Conservation (phyloP, 2,113 vertebrate genomes). For the Urocitellus parryii region DNA sequence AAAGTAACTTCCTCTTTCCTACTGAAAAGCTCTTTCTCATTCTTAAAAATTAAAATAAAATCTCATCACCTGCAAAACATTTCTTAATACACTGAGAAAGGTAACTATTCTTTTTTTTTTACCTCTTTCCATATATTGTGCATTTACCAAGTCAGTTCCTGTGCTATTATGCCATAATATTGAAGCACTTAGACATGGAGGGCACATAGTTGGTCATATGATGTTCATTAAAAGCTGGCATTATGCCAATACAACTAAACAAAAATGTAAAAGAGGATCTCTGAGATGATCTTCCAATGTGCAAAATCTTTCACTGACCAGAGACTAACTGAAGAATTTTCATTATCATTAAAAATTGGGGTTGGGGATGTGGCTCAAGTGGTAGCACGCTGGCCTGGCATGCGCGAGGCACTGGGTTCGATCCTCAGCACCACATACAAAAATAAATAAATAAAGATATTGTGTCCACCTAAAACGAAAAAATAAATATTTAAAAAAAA, state of each 20-base stretch:
- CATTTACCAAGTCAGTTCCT: neutral
- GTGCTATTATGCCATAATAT: neutral
- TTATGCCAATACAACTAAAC: neutral
- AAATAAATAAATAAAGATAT: no score
- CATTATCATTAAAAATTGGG: neutral
- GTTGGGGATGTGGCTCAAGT: no score
- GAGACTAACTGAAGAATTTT: neutral
- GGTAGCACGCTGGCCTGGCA: no score
- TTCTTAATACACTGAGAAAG: neutral
- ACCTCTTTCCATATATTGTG: neutral
- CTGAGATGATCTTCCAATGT: neutral
- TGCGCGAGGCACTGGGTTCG: no score
- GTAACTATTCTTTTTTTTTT: neutral
- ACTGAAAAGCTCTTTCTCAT: neutral
- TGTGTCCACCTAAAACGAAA: no score
- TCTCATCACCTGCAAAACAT: neutral
- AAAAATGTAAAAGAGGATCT: conserved; percentile 17
- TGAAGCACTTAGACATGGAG: neutral
- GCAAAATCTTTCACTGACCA: neutral
- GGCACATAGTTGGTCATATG: neutral
- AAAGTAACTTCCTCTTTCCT: neutral
- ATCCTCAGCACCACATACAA: no score
- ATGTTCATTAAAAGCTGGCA: conserved; percentile 11
- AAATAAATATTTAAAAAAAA: neutral
- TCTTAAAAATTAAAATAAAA: neutral